Base-by-base conservation (phyloP, 2,113 vertebrate species). In the Macquaria australasica region DNA sequence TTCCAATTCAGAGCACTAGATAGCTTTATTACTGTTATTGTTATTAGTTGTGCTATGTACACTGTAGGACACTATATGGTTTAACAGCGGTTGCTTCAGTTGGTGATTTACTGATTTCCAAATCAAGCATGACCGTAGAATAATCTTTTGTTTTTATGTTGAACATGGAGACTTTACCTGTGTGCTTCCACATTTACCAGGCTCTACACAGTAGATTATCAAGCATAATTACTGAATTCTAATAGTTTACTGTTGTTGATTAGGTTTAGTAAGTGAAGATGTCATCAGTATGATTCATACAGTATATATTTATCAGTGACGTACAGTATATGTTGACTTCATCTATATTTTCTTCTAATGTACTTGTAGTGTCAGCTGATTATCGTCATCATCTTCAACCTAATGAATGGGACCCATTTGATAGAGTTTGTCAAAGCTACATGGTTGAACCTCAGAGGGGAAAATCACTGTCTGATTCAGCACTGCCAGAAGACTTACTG, bases 401-500 rank as follows among this genome's bases (percentile, higher is more conserved):
- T 73, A 81, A 81, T 45, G 37, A 71, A 64, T 51, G 56, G 72
- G 74, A 87, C 67, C 53, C 41, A 73, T 39, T 73, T 18, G 60
- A 84, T 62, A 64, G 78, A 67, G 81, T 73, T 64, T 69, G 59
- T 82, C n/a, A 68, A 79, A 73, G 73, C 15, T 55, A 63, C 71
- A 18, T 20, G 59, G 55, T 78, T 79, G 37, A 79, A 82, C 82
- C 82, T 85, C 48, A 66, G 63, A 72, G n/a, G 69, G 20, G 50
- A 18, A 45, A 86, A 79, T 76, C 81, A 79, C 77, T 62, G 74
- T 85, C 72, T 79, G 75, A 90, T 43, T 79, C 81, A 84, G 77
- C 90, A 93, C 93, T 95, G 93, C 92, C 93, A 93, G 80, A 85
- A 59, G 70, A 87, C 74, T 59, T 75, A 90, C 91, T 93, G 93